Conservation (phyloP, 2,888 invertebrate genomes). For the Tiliacea aurago region DNA sequence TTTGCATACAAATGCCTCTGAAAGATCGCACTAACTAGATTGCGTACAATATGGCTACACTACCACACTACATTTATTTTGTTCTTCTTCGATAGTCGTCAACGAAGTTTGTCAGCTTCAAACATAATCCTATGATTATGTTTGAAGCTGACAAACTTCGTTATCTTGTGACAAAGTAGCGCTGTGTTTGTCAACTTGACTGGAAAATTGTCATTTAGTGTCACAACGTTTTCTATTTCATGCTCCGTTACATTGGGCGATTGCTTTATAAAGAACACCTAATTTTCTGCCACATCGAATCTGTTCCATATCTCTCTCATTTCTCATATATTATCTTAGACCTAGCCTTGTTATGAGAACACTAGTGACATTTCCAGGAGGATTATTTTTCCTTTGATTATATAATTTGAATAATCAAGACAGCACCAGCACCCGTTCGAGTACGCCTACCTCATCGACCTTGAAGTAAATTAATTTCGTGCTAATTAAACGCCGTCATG, state of each 20-base stretch:
- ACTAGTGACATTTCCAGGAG: constrained; percentile 8
- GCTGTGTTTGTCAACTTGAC: constrained; percentile 67
- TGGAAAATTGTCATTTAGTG: constrained; percentile 76
- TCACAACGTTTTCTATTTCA: constrained; percentile 71
- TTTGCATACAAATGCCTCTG: constrained; percentile 81
- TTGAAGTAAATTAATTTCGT: constrained; percentile 55
- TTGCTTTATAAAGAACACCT: constrained; percentile 60
- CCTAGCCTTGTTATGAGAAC: neutral
- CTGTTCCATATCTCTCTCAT: constrained; percentile 1
- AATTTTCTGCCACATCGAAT: constrained; percentile 24
- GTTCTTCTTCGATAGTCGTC: constrained; percentile 31
- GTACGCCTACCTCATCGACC: constrained; percentile 28
- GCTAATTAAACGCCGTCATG: constrained; percentile 53
- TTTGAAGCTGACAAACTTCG: constrained; percentile 43
- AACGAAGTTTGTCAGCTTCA: no score
- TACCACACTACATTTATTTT: constrained; percentile 48
- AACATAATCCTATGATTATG: constrained; percentile 27
- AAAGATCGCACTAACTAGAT: constrained; percentile 73
- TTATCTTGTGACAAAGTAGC: constrained; percentile 61
- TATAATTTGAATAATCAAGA: constrained; percentile 21
- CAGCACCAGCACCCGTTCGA: constrained; percentile 1
- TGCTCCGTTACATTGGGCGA: constrained; percentile 67
- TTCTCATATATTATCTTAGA: constrained; percentile 5
- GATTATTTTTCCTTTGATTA: constrained; percentile 30
- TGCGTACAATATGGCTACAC: constrained; percentile 56